These are phyloP conservation scores for Falco punctatus DNA, from an alignment of 2,113 vertebrate species.

Conservation along the genomic window DNA sequence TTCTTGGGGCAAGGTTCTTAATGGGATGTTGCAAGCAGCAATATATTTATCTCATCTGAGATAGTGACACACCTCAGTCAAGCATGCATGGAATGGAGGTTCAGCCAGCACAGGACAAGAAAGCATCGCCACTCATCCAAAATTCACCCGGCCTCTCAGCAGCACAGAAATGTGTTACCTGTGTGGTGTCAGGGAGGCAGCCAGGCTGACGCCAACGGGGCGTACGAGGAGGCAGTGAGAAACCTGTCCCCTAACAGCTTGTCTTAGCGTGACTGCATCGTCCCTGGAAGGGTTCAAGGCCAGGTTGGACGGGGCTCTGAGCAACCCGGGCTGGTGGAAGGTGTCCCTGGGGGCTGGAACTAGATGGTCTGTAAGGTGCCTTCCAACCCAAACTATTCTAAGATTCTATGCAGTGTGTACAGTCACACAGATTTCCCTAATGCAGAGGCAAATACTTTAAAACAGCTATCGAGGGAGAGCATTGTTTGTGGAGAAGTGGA, in stretches of 20 bases:
- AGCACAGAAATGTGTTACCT: background rate
- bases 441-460: background rate
- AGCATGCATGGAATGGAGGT: background rate
- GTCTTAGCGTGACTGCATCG: background rate
- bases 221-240: rapidly evolving
- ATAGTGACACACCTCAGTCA: background rate
- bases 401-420: background rate
- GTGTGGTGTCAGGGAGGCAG: background rate
- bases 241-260: background rate
- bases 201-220: rapidly evolving
- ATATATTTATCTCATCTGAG: background rate
- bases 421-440: background rate
- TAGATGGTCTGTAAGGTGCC: background rate
- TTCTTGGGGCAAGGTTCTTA: background rate
- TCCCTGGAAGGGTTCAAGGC: too few species aligned
- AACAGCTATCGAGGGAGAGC: background rate
- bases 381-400: background rate
- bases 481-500: background rate
- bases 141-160: background rate
- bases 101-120: background rate
- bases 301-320: too few species aligned
- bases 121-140: background rate
- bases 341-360: background rate
- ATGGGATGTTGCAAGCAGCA: background rate
- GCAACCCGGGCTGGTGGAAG: too few species aligned